These are phyloP conservation scores for Salvelinus fontinalis DNA, from an alignment of 2,113 vertebrate species.

Conservation along the genomic window DNA sequence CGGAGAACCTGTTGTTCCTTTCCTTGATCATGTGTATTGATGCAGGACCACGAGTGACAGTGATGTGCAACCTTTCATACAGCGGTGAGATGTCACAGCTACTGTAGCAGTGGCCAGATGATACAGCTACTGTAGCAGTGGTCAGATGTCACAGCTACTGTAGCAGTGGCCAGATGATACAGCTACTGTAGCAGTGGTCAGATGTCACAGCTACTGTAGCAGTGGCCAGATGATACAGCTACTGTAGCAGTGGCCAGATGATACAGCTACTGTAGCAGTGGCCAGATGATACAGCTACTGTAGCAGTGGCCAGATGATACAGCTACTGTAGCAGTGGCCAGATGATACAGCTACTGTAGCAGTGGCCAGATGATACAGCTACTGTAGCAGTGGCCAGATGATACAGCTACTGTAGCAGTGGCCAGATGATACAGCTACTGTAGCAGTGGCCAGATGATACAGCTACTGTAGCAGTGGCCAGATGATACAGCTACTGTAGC, in stretches of 20 bases:
- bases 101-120: not conserved
- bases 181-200: too few relatives aligned
- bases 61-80: too few relatives aligned
- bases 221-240: too few relatives aligned
- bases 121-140: too few relatives aligned
- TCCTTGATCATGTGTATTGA: slow-evolving; percentile 50
- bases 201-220: not conserved
- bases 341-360: not conserved
- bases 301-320: not conserved
- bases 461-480: too few relatives aligned
- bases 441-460: not conserved
- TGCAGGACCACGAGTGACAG: not conserved
- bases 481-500: not conserved
- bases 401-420: too few relatives aligned
- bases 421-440: not conserved
- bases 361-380: not conserved
- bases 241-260: not conserved
- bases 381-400: not conserved
- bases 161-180: not conserved
- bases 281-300: too few relatives aligned
- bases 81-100: not conserved
- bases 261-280: too few relatives aligned
- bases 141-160: not conserved
- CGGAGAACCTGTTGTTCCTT: slow-evolving; percentile 47
- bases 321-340: too few relatives aligned